Evolutionary conservation across 2,797 vertebrate species (phyloP).

Genomic region (Erithacus rubecula): DNA sequence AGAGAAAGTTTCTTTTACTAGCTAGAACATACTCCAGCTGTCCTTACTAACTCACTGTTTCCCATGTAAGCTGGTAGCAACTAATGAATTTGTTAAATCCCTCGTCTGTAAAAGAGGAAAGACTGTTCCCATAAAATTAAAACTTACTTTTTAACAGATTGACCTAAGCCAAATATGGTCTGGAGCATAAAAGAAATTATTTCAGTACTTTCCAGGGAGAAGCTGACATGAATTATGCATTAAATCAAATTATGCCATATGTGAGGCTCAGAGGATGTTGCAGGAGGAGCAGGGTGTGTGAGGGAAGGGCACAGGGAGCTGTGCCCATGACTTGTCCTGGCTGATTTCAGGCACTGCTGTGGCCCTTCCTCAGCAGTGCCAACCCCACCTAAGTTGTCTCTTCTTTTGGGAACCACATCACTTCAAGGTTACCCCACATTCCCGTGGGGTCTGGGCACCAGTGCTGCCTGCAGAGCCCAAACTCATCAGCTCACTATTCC

Average conservation of each 20-base stretch:
- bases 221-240: not conserved
- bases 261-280: not conserved
- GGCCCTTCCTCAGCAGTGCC: not conserved
- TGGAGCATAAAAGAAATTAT: not conserved
- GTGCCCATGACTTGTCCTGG: not conserved
- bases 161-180: not conserved
- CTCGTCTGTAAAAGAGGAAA: not conserved
- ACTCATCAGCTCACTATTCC: accelerated
- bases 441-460: not conserved
- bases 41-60: not conserved
- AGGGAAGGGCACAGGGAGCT: not conserved
- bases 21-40: slow-evolving; percentile 20
- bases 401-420: not conserved
- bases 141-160: slow-evolving; percentile 25
- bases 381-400: not conserved
- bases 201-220: not conserved
- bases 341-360: not conserved
- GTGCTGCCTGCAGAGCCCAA: not conserved
- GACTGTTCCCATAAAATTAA: slow-evolving; percentile 34
- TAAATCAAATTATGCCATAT: not conserved
- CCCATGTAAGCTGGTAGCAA: slow-evolving; percentile 18
- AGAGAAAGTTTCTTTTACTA: not conserved
- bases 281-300: not conserved
- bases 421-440: not conserved
- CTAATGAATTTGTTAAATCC: not conserved